Evolutionary conservation across 2,888 invertebrate genomes (phyloP), one percentile per base, ranked within the genome.

Genomic region (Mechanitis mazaeus): DNA sequence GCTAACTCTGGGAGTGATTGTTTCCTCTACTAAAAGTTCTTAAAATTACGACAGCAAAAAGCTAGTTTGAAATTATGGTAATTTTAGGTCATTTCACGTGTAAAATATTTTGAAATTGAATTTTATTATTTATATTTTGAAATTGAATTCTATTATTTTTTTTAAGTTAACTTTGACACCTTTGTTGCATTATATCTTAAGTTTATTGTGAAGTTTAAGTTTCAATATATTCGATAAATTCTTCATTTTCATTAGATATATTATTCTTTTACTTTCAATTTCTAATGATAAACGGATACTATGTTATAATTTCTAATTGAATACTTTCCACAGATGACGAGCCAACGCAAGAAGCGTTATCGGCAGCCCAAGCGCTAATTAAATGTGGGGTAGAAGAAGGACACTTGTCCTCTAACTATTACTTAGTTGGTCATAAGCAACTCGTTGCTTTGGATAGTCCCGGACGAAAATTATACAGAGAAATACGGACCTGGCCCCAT

Each of bases 361-460:
- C 89, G 1, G 91, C 92, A 0, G 90, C 90, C 2, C 87, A 92
- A 56, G 78, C 85, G 1, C 77, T 94, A 2, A 92, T 95, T 42
- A 78, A 81, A 6, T 93, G 91, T 66, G 94, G 94, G 0, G 90
- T 94, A 0, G 79, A 86, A 35, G 79, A 85, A 11, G 93, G 93
- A 0, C 92, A 92, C 70, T 87, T 95, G 12, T 75, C 83, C 2
- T 69, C 84, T 0, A 78, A 92, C 68, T 94, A 93, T 72, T 87
- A 90, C 50, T 75, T 95, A 55, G 86, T 94, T 3, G 94, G 92
- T 0, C 94, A 94, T 71, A 81, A 91, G 50, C 91, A 92, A 68
- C 80, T 91, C 1, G 70, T 73, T 0, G 74, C 77, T 4, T 84
- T 83, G 0, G 73, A 80, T 56, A 91, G 91, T 61, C 91, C 91